Percentiles rank a stretch among this genome's conserved stretches.
These are phyloP conservation scores for Ailuropoda melanoleuca DNA, from an alignment of 2,113 vertebrate genomes.

Conservation along the genomic window DNA sequence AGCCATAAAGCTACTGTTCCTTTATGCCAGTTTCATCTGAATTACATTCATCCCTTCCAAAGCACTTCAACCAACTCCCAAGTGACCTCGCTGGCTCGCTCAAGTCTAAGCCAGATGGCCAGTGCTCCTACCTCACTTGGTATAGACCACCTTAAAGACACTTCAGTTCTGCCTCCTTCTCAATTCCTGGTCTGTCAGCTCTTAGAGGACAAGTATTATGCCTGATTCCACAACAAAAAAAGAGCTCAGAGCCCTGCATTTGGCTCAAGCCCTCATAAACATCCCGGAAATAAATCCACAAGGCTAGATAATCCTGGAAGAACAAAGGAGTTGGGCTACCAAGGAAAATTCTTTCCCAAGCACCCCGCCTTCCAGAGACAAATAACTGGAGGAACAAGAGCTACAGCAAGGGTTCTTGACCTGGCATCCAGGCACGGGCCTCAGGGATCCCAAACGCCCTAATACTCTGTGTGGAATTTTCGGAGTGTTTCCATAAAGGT, in stretches of 20 bases:
- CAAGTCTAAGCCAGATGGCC: not conserved
- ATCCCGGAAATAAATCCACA: not conserved
- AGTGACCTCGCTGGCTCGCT: accelerated
- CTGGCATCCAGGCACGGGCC: accelerated
- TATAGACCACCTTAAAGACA: not conserved
- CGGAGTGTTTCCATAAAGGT: not conserved
- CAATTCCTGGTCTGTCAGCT: not conserved
- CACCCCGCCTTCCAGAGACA: not conserved
- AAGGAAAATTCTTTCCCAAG: not conserved
- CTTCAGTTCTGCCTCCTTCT: not conserved
- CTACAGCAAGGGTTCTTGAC: not conserved
- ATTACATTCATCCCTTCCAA: not conserved
- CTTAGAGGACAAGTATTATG: not conserved
- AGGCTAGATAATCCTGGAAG: not conserved
- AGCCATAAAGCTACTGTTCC: not conserved
- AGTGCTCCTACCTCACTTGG: not conserved
- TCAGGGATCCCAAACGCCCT: not conserved
- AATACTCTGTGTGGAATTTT: not conserved
- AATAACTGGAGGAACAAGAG: not conserved
- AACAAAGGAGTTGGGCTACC: not conserved
- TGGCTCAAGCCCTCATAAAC: not conserved
- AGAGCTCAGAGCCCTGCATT: not conserved
- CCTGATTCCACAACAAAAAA: not conserved
- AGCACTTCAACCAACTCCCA: accelerated
- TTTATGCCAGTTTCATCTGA: not conserved